Evolutionary conservation across 2,797 vertebrate species (phyloP).

Genomic region (Linurgus olivaceus): DNA sequence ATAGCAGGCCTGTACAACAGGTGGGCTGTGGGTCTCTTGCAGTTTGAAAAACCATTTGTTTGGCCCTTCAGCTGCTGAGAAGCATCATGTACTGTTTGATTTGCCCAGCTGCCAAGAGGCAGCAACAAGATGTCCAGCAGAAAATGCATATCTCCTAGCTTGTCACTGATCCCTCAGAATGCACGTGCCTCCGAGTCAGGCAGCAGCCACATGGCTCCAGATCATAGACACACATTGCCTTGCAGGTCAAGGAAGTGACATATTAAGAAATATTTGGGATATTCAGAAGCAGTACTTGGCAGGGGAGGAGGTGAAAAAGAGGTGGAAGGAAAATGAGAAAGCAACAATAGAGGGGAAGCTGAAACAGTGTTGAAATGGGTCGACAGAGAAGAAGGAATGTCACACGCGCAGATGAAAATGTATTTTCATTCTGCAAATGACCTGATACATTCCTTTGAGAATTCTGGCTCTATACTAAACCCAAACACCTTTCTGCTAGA

Average conservation of each 20-base stretch:
- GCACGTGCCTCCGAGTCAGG: neutral
- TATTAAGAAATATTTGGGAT: neutral
- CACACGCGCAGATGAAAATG: neutral
- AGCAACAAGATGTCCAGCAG: conserved; percentile 60
- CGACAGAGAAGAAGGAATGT: neutral
- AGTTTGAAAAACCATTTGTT: conserved; percentile 61
- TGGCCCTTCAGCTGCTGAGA: conserved; percentile 66
- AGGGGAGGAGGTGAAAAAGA: neutral
- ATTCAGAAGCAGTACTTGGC: neutral
- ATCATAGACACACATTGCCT: neutral
- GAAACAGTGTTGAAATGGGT: neutral
- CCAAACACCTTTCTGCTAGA: neutral
- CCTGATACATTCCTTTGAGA: neutral
- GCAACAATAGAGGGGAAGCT: neutral
- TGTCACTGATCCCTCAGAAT: conserved; percentile 17
- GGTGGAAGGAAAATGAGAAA: neutral
- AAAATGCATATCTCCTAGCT: conserved; percentile 15
- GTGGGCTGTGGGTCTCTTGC: conserved; percentile 51
- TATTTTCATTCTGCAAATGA: conserved; percentile 1
- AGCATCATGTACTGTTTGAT: conserved; percentile 60
- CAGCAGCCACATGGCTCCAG: neutral
- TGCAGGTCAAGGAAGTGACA: neutral
- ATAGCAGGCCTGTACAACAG: conserved; percentile 49
- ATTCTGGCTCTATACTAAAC: neutral
- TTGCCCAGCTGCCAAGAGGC: conserved; percentile 61